Conservation (phyloP, 2,888 invertebrate genomes). For the Heliconius ethilla region DNA sequence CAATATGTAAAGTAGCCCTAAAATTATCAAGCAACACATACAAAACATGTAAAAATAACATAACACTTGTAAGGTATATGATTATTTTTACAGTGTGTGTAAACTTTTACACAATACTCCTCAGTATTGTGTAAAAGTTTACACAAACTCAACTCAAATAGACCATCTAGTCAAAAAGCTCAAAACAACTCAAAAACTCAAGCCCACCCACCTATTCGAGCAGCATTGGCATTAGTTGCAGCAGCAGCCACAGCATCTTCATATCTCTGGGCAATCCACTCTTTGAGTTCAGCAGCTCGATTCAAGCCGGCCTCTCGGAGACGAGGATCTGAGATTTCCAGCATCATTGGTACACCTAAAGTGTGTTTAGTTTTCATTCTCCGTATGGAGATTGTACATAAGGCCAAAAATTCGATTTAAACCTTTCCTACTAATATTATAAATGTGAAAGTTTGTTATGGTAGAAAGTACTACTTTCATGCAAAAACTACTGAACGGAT, state of each 20-base stretch:
- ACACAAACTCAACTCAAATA: background rate
- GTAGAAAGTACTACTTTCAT: too few species aligned
- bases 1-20: too few species aligned
- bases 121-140: background rate
- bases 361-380: conserved; percentile 43
- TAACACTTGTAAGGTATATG: too few species aligned
- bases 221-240: conserved; percentile 62
- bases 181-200: background rate
- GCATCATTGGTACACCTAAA: conserved; percentile 70
- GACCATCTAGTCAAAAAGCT: background rate
- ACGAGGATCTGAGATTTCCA: conserved; percentile 87
- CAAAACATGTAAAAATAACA: too few species aligned
- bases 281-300: conserved; percentile 86
- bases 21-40: too few species aligned
- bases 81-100: too few species aligned
- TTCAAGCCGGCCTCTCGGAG: conserved; percentile 87
- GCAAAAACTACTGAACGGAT: too few species aligned
- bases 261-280: conserved; percentile 91
- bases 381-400: conserved; percentile 15
- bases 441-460: too few species aligned
- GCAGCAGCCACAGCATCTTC: conserved; percentile 94
- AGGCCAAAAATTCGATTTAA: background rate
- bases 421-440: too few species aligned
- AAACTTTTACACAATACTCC: too few species aligned
- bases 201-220: conserved; percentile 57